Conservation (phyloP, 1,140 invertebrate species). For the Galleria mellonella region DNA sequence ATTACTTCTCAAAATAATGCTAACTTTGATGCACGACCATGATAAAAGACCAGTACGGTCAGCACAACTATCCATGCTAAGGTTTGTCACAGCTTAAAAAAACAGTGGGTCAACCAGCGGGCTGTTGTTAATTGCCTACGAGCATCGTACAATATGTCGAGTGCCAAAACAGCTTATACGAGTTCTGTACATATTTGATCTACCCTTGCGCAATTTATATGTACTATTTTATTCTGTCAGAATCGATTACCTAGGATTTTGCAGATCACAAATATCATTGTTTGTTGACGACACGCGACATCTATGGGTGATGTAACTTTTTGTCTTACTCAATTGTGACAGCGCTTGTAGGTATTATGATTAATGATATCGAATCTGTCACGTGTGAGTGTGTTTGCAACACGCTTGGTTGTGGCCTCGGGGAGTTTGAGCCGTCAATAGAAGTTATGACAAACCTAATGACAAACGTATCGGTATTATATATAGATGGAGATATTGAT, state of each 20-base stretch:
- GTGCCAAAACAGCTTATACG: background rate
- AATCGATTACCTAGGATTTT: constrained; percentile 54
- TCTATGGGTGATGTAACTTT: constrained; percentile 21
- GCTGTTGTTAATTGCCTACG: background rate
- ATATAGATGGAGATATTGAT: no score
- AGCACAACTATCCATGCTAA: constrained; percentile 27
- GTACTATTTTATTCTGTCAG: constrained; percentile 18
- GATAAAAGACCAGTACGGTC: constrained; percentile 50
- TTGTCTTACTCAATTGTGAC: constrained; percentile 9
- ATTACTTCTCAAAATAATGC: constrained; percentile 73
- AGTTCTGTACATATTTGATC: background rate
- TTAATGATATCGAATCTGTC: constrained; percentile 11
- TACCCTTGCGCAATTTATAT: background rate
- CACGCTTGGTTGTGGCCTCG: background rate
- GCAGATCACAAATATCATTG: constrained; percentile 36
- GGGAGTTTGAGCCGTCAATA: no score
- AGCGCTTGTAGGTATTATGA: constrained; percentile 8
- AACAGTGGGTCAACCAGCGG: background rate
- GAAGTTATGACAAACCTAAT: no score
- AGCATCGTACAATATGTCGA: background rate
- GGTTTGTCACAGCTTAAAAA: background rate
- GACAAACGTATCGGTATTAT: no score
- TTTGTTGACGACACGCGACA: constrained; percentile 45
- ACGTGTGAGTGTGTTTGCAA: constrained; percentile 11
- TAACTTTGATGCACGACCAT: constrained; percentile 59